Evolutionary conservation across 2,797 vertebrate genomes (phyloP), one percentile per base, ranked within the genome.

Genomic region (Pampus argenteus): DNA sequence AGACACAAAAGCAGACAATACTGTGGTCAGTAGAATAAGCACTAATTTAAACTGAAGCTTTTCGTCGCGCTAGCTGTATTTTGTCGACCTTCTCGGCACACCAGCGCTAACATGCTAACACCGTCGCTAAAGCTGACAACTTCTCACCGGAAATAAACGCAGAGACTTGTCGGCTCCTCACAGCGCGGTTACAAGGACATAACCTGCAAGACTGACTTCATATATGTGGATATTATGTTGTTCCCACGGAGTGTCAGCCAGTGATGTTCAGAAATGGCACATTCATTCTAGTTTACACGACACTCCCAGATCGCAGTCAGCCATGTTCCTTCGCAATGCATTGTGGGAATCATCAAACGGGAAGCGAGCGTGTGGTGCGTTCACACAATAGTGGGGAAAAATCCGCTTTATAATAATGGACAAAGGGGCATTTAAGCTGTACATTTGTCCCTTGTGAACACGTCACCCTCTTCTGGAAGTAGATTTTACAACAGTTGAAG

Each of bases 281-380:
- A 42, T 78, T 88, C 62, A 88, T 82, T 62, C 74, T 76, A 52
- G 11, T 64, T 57, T 4, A 6, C 55, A 26, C 34, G 59, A 45
- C 74, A 47, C n/a, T n/a, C n/a, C n/a, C n/a, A n/a, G n/a, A n/a
- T n/a, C n/a, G n/a, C 29, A 18, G 57, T 59, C 91, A 10, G 83
- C 92, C 94, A 94, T 94, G 69, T 77, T 92, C 9, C 65, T 66
- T 26, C 78, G 85, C 85, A 71, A 48, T 89, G 93, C 77, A 91
- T 84, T 71, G 17, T 90, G 93, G 91, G 90, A 75, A 31, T 28
- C 42, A 49, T 17, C 20, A 22, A 7, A 36, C 1, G 4, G 17
- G 18, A 38, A 5, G 4, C 7, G 45, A 66, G 14, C 1, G 0
- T 6, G 0, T 71, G 81, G 7, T 82, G 74, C 77, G 4, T 90